Percentiles rank a stretch among this genome's conserved stretches.
phyloP scores from a whole-genome alignment of 2,888 invertebrate genomes.

The Pristionchus entomophagus region DNA sequence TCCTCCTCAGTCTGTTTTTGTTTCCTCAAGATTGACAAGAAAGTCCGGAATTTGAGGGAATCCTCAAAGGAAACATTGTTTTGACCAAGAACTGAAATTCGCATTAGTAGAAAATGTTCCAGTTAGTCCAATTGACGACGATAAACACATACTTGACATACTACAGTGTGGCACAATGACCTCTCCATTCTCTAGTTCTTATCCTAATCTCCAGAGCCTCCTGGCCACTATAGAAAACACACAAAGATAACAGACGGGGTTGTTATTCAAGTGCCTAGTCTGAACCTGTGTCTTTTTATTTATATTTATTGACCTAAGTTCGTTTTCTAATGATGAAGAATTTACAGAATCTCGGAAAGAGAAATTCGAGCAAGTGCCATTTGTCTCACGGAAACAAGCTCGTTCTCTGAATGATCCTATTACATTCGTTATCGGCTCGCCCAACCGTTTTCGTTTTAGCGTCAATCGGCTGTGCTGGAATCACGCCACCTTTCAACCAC shows the following conservation, averaged over 20 bases:
- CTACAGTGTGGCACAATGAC: neutral
- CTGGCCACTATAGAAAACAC: neutral
- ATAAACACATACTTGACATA: neutral
- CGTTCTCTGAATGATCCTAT: neutral
- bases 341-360: neutral
- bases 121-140: neutral
- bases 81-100: neutral
- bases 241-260: neutral
- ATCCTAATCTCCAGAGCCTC: neutral
- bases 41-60: too few species aligned
- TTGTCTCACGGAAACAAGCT: too few species aligned
- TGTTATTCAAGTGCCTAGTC: neutral
- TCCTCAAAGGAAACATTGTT: neutral
- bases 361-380: neutral
- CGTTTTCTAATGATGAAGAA: too few species aligned
- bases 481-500: conserved; percentile 12
- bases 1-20: neutral
- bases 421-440: neutral
- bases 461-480: neutral
- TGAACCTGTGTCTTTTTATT: too few species aligned
- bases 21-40: neutral
- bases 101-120: neutral
- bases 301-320: too few species aligned
- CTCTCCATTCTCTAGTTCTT: neutral
- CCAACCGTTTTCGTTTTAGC: neutral